Conservation (phyloP, 2,888 invertebrate genomes). For the Dasysyrphus tricinctus region DNA sequence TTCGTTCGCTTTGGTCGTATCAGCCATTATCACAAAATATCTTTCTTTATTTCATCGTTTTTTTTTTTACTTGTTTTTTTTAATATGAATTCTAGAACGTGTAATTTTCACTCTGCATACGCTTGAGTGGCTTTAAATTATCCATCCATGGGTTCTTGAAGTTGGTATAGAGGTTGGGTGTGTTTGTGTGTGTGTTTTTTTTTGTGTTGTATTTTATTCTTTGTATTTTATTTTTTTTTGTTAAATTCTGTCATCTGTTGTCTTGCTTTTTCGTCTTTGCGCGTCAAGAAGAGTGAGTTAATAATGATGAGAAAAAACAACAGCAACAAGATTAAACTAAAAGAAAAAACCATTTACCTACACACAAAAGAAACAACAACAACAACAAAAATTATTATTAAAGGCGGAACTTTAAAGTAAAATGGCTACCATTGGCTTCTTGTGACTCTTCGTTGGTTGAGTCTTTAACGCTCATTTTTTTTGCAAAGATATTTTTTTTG, state of each 20-base stretch:
- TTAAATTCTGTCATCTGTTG: constrained; percentile 70
- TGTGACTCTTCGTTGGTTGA: constrained; percentile 67
- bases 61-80: constrained; percentile 13
- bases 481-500: constrained; percentile 22
- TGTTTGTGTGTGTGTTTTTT: neutral
- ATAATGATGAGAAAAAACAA: constrained; percentile 70
- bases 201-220: constrained; percentile 7
- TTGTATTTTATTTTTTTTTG: constrained; percentile 18
- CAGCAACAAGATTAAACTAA: constrained; percentile 10
- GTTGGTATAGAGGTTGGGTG: neutral
- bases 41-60: constrained; percentile 26
- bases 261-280: constrained; percentile 69
- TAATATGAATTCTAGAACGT: constrained; percentile 40
- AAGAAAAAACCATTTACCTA: constrained; percentile 29
- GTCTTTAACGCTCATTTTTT: constrained; percentile 42
- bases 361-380: constrained; percentile 5
- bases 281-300: constrained; percentile 72
- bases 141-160: constrained; percentile 61
- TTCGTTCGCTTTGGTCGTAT: constrained; percentile 62
- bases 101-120: constrained; percentile 75
- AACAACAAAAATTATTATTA: constrained; percentile 42
- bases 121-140: constrained; percentile 73
- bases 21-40: constrained; percentile 67
- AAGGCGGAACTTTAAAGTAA: constrained; percentile 73
- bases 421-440: constrained; percentile 74